A percentile compares a stretch with the other conserved stretches of the same genome.
Evolutionary conservation across 2,113 vertebrate species (phyloP).

Genomic region (Catagonus wagneri): DNA sequence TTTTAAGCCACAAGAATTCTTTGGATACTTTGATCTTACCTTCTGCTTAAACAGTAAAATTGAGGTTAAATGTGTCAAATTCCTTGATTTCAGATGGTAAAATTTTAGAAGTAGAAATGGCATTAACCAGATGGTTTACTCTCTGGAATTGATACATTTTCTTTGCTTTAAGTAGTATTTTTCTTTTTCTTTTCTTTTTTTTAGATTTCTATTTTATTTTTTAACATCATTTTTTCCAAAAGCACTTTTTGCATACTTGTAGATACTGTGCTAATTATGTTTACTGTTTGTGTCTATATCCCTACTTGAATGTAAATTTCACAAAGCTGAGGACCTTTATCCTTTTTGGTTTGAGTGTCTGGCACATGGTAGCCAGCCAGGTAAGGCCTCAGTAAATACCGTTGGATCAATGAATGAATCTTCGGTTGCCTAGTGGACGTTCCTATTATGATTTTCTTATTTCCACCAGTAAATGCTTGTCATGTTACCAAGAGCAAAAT

Average conservation of each 20-base stretch:
- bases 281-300: background rate
- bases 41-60: background rate
- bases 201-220: slow-evolving; percentile 27
- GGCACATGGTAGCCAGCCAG: background rate
- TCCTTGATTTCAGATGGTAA: slow-evolving; percentile 1
- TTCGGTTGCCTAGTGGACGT: background rate
- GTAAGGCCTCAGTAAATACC: background rate
- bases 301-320: background rate
- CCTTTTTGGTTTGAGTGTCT: background rate
- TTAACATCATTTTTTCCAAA: background rate
- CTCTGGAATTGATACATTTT: background rate
- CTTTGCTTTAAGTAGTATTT: slow-evolving; percentile 4
- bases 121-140: background rate
- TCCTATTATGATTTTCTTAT: slow-evolving; percentile 41
- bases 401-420: background rate
- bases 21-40: slow-evolving; percentile 20
- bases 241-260: background rate
- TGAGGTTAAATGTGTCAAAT: background rate
- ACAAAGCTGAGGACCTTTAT: background rate
- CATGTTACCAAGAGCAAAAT: background rate
- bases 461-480: background rate
- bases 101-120: background rate
- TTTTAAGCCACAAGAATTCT: background rate
- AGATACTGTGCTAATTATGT: background rate
- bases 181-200: background rate